Percentiles rank a stretch among this genome's conserved stretches.
Conservation (phyloP, 2,113 vertebrate species). For the Amia ocellicauda region DNA sequence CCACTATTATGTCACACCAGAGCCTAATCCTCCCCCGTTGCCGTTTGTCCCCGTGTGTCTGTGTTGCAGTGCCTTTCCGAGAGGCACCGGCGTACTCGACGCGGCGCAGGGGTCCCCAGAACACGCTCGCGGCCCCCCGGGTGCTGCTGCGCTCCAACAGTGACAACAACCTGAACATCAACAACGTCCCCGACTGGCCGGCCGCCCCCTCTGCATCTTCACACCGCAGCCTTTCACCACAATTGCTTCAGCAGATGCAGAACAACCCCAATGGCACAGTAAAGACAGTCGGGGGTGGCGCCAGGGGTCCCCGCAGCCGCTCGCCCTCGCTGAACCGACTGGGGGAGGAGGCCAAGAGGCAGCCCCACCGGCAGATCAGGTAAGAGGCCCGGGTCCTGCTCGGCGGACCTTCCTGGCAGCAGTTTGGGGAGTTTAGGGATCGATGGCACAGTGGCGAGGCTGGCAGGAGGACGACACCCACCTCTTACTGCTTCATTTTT, state of each 20-base stretch:
- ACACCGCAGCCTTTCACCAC: conserved; percentile 90
- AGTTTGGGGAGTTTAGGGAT: too few relatives aligned
- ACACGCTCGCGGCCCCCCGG: conserved; percentile 79
- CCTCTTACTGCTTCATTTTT: too few relatives aligned
- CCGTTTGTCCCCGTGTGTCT: conserved; percentile 7
- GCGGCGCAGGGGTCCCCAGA: conserved; percentile 75
- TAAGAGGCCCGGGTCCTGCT: conserved; percentile 41
- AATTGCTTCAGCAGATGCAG: conserved; percentile 85
- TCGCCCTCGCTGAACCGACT: conserved; percentile 89
- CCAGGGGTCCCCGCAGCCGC: conserved; percentile 73
- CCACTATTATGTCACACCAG: too few relatives aligned
- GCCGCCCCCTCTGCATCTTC: conserved; percentile 66
- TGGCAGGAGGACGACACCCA: too few relatives aligned
- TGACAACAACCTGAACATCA: conserved; percentile 83
- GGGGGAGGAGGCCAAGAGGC: conserved; percentile 76
- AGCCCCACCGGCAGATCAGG: conserved; percentile 75
- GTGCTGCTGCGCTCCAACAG: conserved; percentile 92
- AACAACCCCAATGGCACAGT: conserved; percentile 82
- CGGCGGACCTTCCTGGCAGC: too few relatives aligned
- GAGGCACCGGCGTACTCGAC: conserved; percentile 91
- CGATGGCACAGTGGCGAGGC: too few relatives aligned
- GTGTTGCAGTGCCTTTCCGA: conserved; percentile 84
- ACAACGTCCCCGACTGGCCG: conserved; percentile 68
- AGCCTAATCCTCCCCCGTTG: conserved; percentile 9
- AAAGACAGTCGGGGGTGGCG: conserved; percentile 75